These are phyloP conservation scores for Orthonevra nobilis DNA, from an alignment of 2,888 invertebrate genomes.

Conservation along the genomic window DNA sequence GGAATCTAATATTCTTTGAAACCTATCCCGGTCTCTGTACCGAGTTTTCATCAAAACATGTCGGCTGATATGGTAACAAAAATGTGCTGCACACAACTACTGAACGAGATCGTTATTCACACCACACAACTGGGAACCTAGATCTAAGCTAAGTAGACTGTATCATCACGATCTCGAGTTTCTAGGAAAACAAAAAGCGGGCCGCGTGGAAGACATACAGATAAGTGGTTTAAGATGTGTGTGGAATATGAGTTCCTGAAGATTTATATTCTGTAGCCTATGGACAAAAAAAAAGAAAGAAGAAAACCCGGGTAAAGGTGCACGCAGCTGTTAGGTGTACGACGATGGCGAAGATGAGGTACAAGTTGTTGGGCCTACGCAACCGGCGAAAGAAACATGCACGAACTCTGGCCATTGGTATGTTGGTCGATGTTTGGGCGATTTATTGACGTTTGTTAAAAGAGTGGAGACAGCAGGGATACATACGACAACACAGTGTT, in stretches of 20 bases:
- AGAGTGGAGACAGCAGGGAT: slow-evolving; percentile 21
- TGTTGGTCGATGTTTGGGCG: slow-evolving; percentile 19
- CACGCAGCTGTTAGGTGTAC: slow-evolving; percentile 21
- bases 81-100: slow-evolving; percentile 39
- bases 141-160: slow-evolving; percentile 40
- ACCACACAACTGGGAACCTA: slow-evolving; percentile 38
- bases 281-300: slow-evolving; percentile 23
- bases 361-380: slow-evolving; percentile 41
- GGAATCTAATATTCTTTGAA: slow-evolving; percentile 23
- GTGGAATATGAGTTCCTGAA: slow-evolving; percentile 54
- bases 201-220: slow-evolving; percentile 14
- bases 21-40: neutral
- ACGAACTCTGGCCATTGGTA: neutral
- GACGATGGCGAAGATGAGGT: slow-evolving; percentile 6
- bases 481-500: neutral
- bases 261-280: slow-evolving; percentile 57
- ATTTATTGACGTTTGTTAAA: slow-evolving; percentile 38
- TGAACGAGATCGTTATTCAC: slow-evolving; percentile 64
- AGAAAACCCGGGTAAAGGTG: neutral
- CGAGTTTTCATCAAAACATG: slow-evolving; percentile 36
- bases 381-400: neutral
- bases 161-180: slow-evolving; percentile 58
- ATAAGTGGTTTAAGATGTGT: slow-evolving; percentile 9
- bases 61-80: slow-evolving; percentile 4
- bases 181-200: slow-evolving; percentile 38